phyloP scores from a whole-genome alignment of 2,113 vertebrate species.

The Eretmochelys imbricata region DNA sequence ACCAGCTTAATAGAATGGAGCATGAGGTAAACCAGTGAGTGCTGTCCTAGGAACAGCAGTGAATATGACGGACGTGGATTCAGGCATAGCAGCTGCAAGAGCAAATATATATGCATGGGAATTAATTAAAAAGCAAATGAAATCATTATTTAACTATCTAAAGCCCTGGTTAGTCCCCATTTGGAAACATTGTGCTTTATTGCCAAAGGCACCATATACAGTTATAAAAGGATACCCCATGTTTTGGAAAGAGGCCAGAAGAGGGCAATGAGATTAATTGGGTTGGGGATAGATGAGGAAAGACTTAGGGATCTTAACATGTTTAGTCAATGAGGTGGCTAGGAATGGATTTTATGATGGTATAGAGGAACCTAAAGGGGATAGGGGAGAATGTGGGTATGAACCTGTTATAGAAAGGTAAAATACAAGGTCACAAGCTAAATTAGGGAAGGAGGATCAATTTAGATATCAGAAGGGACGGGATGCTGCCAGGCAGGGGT shows the following conservation, averaged over 20 bases:
- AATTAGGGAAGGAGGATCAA: not conserved
- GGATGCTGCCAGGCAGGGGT: too few relatives aligned
- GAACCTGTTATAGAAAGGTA: slow-evolving; percentile 19
- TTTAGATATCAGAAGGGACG: not conserved
- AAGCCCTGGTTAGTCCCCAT: not conserved
- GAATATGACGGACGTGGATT: slow-evolving; percentile 43
- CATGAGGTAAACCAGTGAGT: slow-evolving; percentile 9
- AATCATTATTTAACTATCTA: slow-evolving; percentile 36
- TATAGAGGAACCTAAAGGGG: not conserved
- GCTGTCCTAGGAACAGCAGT: slow-evolving; percentile 44
- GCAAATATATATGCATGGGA: slow-evolving; percentile 14
- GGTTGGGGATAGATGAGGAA: slow-evolving; percentile 64
- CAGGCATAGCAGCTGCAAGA: slow-evolving; percentile 42
- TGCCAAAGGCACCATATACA: slow-evolving; percentile 47
- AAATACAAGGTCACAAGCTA: slow-evolving; percentile 50
- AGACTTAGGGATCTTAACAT: slow-evolving; percentile 65
- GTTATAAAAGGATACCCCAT: slow-evolving; percentile 61
- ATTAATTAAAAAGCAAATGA: slow-evolving; percentile 42
- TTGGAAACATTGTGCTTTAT: slow-evolving; percentile 43
- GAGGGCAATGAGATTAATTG: slow-evolving; percentile 69
- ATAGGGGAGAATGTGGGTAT: slow-evolving; percentile 26
- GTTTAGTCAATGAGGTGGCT: slow-evolving; percentile 66
- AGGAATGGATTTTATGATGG: slow-evolving; percentile 55
- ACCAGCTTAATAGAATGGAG: slow-evolving; percentile 5
- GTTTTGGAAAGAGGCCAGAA: slow-evolving; percentile 63